phyloP scores from a whole-genome alignment of 2,113 vertebrate species.

The Petrocephalus zakoni region DNA sequence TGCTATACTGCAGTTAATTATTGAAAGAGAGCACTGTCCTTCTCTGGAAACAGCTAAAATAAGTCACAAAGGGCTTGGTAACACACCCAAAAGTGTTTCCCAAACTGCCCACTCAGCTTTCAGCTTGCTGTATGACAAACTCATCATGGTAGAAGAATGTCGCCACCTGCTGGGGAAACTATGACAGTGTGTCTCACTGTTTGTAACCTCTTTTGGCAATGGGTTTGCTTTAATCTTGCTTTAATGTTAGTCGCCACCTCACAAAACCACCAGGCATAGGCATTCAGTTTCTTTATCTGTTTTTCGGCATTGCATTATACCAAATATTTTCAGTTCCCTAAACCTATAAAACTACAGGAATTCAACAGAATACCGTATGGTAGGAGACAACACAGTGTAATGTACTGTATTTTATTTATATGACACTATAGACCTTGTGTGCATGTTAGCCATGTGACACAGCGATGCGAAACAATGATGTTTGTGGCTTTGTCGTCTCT shows the following conservation, averaged over 20 bases:
- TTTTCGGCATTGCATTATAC: neutral
- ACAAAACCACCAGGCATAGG: neutral
- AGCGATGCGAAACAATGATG: neutral
- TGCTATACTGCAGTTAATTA: conserved; percentile 41
- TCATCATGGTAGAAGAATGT: neutral
- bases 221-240: neutral
- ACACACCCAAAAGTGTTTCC: neutral
- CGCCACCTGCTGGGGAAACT: conserved; percentile 8
- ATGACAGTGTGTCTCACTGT: neutral
- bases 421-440: neutral
- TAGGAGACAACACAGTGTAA: neutral
- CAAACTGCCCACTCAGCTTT: neutral
- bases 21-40: conserved; percentile 21
- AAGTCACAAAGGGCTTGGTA: neutral
- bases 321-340: neutral
- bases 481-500: neutral
- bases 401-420: neutral
- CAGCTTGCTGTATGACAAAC: neutral
- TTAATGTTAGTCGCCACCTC: neutral
- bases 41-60: conserved; percentile 10
- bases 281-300: neutral
- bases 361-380: neutral
- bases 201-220: neutral
- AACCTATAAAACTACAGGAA: neutral
- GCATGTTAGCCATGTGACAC: neutral